phyloP scores from a whole-genome alignment of 2,888 invertebrate genomes.

The Epicampocera succincta region DNA sequence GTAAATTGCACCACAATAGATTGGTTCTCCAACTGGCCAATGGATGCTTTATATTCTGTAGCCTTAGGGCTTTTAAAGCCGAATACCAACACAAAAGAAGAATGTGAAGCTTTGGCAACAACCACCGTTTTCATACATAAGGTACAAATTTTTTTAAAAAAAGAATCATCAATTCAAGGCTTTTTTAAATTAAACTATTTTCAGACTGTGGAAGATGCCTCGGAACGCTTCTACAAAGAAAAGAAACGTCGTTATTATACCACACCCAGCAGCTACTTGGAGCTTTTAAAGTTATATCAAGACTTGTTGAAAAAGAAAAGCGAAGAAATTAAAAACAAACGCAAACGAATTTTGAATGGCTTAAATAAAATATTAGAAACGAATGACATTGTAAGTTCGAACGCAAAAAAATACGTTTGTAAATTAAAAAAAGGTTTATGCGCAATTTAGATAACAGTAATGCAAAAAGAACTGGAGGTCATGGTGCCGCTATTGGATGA shows the following conservation, averaged over 20 bases:
- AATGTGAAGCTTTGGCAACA: conserved; percentile 83
- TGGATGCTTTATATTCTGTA: conserved; percentile 92
- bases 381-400: conserved; percentile 77
- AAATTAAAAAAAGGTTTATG: too few species aligned
- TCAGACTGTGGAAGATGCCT: conserved; percentile 90
- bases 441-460: conserved; percentile 85
- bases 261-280: conserved; percentile 94
- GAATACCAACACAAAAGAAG: conserved; percentile 83
- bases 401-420: neutral
- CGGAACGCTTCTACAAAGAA: conserved; percentile 89
- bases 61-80: conserved; percentile 87
- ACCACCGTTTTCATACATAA: conserved; percentile 89
- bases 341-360: conserved; percentile 89
- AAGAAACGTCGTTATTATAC: conserved; percentile 94
- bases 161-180: neutral
- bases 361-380: conserved; percentile 83
- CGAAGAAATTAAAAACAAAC: conserved; percentile 85
- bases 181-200: neutral
- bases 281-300: conserved; percentile 90
- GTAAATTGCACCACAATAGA: conserved; percentile 97
- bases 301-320: conserved; percentile 87
- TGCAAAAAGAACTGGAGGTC: conserved; percentile 91
- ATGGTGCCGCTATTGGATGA: conserved; percentile 91
- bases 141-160: conserved; percentile 77
- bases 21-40: conserved; percentile 96